Conservation (phyloP, 2,113 vertebrate genomes). For the Rattus rattus region DNA sequence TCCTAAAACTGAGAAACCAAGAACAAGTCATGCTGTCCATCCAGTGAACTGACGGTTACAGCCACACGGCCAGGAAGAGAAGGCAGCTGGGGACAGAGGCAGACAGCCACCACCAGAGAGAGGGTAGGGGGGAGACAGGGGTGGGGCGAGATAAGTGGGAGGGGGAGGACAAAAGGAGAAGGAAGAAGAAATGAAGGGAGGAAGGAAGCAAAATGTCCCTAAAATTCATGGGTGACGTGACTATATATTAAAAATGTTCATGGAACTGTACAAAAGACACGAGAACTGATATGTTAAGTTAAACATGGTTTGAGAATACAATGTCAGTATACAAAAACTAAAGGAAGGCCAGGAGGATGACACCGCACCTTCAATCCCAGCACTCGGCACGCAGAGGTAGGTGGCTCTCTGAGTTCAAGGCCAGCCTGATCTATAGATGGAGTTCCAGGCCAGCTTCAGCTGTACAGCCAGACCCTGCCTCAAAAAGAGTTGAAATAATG, state of each 20-base stretch:
- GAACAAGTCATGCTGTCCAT: not conserved
- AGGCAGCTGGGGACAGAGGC: not conserved
- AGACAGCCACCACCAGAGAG: not conserved
- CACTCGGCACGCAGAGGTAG: not conserved
- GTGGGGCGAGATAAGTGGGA: too few species aligned
- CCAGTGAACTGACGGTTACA: not conserved
- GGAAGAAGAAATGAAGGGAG: not conserved
- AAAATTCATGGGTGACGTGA: constrained; percentile 13
- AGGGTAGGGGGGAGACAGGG: fast-evolving
- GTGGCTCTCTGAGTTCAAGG: not conserved
- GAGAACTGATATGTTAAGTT: not conserved
- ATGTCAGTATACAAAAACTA: not conserved
- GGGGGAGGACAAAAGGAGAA: not conserved
- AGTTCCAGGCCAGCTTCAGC: not conserved
- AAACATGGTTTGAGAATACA: not conserved
- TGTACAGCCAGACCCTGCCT: not conserved
- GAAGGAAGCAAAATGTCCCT: not conserved
- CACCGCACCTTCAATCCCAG: not conserved
- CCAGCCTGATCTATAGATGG: not conserved
- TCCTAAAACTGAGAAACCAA: not conserved
- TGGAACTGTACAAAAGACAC: not conserved
- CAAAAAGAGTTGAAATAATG: not conserved
- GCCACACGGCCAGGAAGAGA: not conserved
- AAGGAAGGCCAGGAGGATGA: not conserved
- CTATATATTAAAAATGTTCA: not conserved